Conservation (phyloP, 2,113 vertebrate species). For the Acanthisitta chloris region DNA sequence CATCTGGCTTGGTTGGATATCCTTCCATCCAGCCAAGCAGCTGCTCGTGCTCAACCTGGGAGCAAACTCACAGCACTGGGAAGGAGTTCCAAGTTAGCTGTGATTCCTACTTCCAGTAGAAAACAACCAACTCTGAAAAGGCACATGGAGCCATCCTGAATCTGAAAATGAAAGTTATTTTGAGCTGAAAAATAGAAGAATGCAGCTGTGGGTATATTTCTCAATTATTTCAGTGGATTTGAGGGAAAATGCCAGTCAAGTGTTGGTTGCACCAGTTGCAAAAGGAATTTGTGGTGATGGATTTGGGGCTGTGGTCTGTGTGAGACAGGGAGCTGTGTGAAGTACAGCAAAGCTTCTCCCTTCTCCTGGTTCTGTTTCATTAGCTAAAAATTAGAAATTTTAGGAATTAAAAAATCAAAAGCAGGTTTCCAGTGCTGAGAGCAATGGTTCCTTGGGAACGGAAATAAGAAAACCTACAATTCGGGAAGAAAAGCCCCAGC, state of each 20-base stretch:
- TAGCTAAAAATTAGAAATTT: not conserved
- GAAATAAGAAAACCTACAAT: not conserved
- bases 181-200: not conserved
- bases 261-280: not conserved
- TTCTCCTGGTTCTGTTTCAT: not conserved
- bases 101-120: not conserved
- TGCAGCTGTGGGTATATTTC: conserved; percentile 25
- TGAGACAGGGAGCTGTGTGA: not conserved
- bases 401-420: not conserved
- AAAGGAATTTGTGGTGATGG: conserved; percentile 4
- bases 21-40: not conserved
- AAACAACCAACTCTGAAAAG: not conserved
- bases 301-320: not conserved
- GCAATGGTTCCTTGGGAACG: not conserved
- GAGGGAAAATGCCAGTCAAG: conserved; percentile 2
- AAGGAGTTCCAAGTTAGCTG: not conserved
- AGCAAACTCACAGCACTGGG: not conserved
- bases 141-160: not conserved
- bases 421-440: not conserved
- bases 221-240: not conserved
- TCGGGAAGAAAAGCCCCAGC: not conserved
- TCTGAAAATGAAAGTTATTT: not conserved
- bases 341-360: not conserved
- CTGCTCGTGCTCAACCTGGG: not conserved
- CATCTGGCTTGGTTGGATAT: not conserved